Evolutionary conservation across 1,140 invertebrate genomes (phyloP).

Genomic region (Brachionus sp.): DNA sequence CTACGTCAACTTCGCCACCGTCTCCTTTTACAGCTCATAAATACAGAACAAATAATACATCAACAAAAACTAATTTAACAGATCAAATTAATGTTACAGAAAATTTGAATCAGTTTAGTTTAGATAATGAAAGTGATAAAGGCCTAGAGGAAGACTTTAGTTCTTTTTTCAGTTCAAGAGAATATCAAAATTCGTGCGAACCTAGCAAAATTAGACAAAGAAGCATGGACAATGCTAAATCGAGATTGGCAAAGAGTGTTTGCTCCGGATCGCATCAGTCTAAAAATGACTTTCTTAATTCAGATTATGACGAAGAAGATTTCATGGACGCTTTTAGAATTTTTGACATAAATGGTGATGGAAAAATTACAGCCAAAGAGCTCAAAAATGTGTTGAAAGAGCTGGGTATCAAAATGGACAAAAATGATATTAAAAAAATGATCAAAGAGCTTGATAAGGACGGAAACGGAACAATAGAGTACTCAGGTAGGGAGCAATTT

Average conservation of each 20-base stretch:
- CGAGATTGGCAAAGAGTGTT: background rate
- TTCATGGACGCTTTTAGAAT: slow-evolving; percentile 42
- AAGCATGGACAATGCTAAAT: background rate
- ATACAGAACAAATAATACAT: background rate
- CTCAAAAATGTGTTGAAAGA: slow-evolving; percentile 43
- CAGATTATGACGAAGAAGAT: slow-evolving; percentile 44
- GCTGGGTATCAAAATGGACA: slow-evolving; percentile 35
- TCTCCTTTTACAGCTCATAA: background rate
- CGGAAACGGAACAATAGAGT: slow-evolving; percentile 44
- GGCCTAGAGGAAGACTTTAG: background rate
- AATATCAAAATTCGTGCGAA: background rate
- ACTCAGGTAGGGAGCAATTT: background rate
- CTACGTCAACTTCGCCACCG: background rate
- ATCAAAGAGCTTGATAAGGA: slow-evolving; percentile 39
- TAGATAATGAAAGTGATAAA: slow-evolving; percentile 1
- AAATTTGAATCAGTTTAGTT: background rate
- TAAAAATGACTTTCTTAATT: background rate
- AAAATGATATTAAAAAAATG: slow-evolving; percentile 45
- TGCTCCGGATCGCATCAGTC: background rate
- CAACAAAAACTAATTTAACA: background rate
- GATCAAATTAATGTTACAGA: background rate
- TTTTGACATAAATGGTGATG: slow-evolving; percentile 39
- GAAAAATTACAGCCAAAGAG: slow-evolving; percentile 45
- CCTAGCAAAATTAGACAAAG: background rate
- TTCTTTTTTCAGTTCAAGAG: slow-evolving; percentile 2